Evolutionary conservation across 2,113 vertebrate species (phyloP).

Genomic region (Gambusia holbrooki): DNA sequence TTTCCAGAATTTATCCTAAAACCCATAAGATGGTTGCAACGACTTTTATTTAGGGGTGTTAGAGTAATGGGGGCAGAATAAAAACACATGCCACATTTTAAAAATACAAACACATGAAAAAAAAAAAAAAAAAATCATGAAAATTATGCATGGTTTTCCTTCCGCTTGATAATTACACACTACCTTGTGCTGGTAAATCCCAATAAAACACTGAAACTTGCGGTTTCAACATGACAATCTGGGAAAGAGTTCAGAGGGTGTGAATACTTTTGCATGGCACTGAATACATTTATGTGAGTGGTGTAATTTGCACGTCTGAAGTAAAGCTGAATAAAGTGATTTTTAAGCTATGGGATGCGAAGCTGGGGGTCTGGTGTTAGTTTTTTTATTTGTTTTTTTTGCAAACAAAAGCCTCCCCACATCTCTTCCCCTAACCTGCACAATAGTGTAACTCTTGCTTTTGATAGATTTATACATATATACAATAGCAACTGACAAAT

Average conservation of each 20-base stretch:
- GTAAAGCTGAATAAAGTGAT: constrained; percentile 25
- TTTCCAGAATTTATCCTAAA: no score
- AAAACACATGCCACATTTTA: no score
- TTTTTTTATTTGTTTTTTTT: background rate
- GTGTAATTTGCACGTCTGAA: constrained; percentile 45
- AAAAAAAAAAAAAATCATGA: no score
- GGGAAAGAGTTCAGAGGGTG: background rate
- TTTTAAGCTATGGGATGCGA: constrained; percentile 52
- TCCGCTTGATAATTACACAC: no score
- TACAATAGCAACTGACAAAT: constrained; percentile 66
- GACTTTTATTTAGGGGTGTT: no score
- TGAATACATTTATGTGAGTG: background rate
- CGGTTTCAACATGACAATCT: background rate
- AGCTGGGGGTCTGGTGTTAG: constrained; percentile 14
- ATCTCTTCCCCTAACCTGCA: constrained; percentile 21
- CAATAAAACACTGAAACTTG: background rate
- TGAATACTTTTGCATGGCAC: background rate
- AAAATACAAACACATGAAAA: no score
- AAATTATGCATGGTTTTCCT: no score
- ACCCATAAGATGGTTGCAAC: no score
- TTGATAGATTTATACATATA: constrained; percentile 46
- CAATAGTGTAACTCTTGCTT: constrained; percentile 62
- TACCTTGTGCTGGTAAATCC: no score
- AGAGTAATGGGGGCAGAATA: no score
- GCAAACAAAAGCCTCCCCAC: constrained; percentile 1